Conservation (phyloP, 1,140 invertebrate species). For the Homarus americanus region DNA sequence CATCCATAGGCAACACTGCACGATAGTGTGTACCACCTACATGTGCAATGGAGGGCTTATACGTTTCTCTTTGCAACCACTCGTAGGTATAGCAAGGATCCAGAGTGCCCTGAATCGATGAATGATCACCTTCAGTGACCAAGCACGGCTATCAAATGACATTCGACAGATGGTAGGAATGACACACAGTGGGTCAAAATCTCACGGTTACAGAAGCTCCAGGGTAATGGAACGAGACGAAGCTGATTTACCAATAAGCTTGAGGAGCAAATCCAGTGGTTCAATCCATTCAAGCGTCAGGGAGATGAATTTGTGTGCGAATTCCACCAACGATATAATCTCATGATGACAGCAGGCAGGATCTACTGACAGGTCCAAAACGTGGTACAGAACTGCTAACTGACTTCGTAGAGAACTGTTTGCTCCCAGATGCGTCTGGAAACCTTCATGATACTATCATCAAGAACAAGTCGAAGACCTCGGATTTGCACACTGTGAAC, state of each 20-base stretch:
- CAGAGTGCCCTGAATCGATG: neutral
- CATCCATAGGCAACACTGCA: no score
- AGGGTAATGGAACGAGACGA: neutral
- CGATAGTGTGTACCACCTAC: no score
- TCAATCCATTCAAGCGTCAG: neutral
- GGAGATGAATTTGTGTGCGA: conserved; percentile 5
- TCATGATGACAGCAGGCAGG: neutral
- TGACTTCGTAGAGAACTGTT: neutral
- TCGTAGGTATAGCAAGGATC: no score
- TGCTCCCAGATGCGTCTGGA: neutral
- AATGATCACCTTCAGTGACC: conserved; percentile 12
- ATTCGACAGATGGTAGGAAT: neutral
- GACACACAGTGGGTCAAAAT: neutral
- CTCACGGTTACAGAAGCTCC: neutral
- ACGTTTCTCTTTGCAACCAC: no score
- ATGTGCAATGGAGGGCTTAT: no score
- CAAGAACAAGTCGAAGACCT: conserved; percentile 5
- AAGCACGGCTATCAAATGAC: no score
- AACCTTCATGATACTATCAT: neutral
- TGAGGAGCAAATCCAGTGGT: neutral
- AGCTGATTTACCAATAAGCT: conserved; percentile 1
- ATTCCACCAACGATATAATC: neutral
- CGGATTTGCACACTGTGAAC: neutral
- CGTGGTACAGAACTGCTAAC: neutral
- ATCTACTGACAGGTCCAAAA: neutral